Base-by-base conservation (phyloP, 2,113 vertebrate species). In the Shinisaurus crocodilurus region DNA sequence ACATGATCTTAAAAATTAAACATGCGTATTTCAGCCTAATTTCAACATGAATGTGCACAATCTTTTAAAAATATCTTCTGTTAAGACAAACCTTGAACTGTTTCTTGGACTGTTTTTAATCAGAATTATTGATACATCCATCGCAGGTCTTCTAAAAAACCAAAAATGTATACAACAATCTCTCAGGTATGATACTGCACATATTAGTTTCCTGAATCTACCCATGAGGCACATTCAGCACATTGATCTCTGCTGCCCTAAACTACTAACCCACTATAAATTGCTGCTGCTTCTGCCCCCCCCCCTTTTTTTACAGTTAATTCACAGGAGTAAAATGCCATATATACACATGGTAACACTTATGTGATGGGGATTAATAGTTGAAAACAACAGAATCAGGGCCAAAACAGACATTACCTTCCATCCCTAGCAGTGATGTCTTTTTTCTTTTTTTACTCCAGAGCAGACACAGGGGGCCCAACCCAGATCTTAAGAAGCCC, bases 1-100 rank as follows among this genome's bases (percentile, higher is more conserved):
- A 72, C 12, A 32, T 7, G 25, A 80, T 15, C n/a, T 3, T 87
- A 40, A 70, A 12, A 90, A 86, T 27, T 45, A 89, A 79, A 89
- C 75, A 87, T 2, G 12, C 80, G 48, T 69, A 83, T 89, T 94
- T 91, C 92, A 86, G 86, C 23, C 37, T 85, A 76, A 89, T 69
- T 93, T 91, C 65, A 91, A 87, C 86, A 15, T 60, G 40, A 2
- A 67, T 15, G 75, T 87, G 82, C 84, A 77, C 8, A 50, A 16
- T 40, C 27, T 90, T 54, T 43, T 76, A 76, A 75, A 20, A 91
- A 85, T 34, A 13, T 1, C 65, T 43, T 54, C 32, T 32, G 6
- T 74, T 74, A 74, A 37, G 15, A 32, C 29, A 34, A 32, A 72
- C 3, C 1, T 10, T 77, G 75, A 45, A 77, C 10, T 3, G 25